Evolutionary conservation across 2,797 vertebrate species (phyloP), one percentile per base, ranked within the genome.

Genomic region (Arnoldichthys spilopterus): DNA sequence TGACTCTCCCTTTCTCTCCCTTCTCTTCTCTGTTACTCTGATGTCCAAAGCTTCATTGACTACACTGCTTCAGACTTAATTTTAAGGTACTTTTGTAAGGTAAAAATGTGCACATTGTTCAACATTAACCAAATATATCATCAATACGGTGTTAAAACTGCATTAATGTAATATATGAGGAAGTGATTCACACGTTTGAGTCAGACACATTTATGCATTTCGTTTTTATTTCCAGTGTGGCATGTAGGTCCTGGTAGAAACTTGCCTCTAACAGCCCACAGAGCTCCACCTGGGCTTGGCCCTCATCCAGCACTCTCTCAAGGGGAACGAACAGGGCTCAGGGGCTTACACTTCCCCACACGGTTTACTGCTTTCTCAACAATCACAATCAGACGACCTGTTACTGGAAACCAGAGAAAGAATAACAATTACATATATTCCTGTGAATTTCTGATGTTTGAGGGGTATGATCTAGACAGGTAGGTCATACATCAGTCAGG

Each of bases 271-370:
- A 62, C 30, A n/a, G 56, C 26, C 67, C 34, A 22, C 30, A 26
- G 43, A 22, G 24, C 47, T 72, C 12, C 30, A 16, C 37, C 71
- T 64, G 34, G 3, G 34, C 34, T 24, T 64, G 34, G 62, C 34
- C 26, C 13, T 49, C 16, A 13, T n/a, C 28, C 63, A 53, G 22
- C 32, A 3, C 34, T 40, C 16, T 61, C 71, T n/a, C 69, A 74
- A 63, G 78, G 11, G 30, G 32, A 61, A 64, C n/a, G n/a, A 37
- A 61, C 37, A 79, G 71, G 40, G 73, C 22, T 13, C 53, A 56
- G 62, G 45, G 20, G 54, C n/a, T 24, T 15, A 12, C 6, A 0
- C 43, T 20, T 16, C 56, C 56, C 13, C 56, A 59, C 24, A 28
- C 1, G 4, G 26, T 24, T 59, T 7, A 30, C 30, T 20, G 5